Evolutionary conservation across 1,140 invertebrate genomes (phyloP).

Genomic region (honey bee (Apis mellifera)): DNA sequence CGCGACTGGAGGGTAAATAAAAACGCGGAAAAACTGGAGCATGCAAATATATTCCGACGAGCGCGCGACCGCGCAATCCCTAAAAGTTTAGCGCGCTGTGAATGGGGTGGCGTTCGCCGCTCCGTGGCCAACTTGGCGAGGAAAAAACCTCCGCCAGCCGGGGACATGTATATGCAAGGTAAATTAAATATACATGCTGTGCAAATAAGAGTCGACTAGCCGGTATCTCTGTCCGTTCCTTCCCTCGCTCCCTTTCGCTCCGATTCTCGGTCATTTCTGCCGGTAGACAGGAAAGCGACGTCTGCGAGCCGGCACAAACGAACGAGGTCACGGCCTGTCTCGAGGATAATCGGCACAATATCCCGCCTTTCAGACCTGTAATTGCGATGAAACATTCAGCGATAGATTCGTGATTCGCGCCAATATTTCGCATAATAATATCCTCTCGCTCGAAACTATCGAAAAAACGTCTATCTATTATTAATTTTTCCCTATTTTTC

Average conservation of each 20-base stretch:
- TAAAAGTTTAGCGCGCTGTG: slow-evolving; percentile 61
- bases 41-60: slow-evolving; percentile 67
- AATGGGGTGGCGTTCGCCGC: neutral
- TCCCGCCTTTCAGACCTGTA: neutral
- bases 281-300: slow-evolving; percentile 26
- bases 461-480: neutral
- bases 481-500: no score
- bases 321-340: slow-evolving; percentile 31
- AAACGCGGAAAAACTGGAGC: slow-evolving; percentile 64
- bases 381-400: slow-evolving; percentile 1
- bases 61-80: slow-evolving; percentile 56
- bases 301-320: slow-evolving; percentile 5
- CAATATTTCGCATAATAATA: neutral
- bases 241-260: slow-evolving; percentile 24
- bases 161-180: slow-evolving; percentile 59
- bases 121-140: neutral
- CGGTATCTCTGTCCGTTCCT: neutral
- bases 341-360: slow-evolving; percentile 15
- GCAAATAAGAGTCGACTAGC: slow-evolving; percentile 62
- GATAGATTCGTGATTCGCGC: neutral
- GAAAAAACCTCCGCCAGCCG: slow-evolving; percentile 44
- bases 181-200: slow-evolving; percentile 68
- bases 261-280: slow-evolving; percentile 31
- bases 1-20: slow-evolving; percentile 55
- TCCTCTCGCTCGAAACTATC: no score